Base-by-base conservation (phyloP, 2,888 invertebrate genomes). In the Cephus runcator region DNA sequence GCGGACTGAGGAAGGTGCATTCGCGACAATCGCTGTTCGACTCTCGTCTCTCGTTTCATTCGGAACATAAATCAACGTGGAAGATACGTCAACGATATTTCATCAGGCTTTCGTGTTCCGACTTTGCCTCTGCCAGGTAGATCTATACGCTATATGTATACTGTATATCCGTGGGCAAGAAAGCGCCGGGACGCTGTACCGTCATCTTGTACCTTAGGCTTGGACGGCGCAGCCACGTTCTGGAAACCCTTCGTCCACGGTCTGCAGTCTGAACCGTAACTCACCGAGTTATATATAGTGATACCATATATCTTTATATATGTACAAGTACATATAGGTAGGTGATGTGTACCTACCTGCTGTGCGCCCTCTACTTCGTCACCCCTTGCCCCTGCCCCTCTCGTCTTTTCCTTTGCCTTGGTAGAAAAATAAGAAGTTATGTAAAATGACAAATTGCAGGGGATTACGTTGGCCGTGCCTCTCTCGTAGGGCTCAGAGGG, bases 51-150 rank as follows among this genome's bases (percentile, higher is more conserved):
- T 71, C 15, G 9, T 71, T 71, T 71, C 33, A 12, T 12, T 30
- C 30, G 30, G 73, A 33, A n/a, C 83, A 84, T 88, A 86, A 88
- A 89, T 89, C 88, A 86, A 83, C 84, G 78, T 77, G 83, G 84
- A 88, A 89, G 86, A 89, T 88, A 87, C 88, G 88, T 88, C 88
- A 88, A 88, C 87, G 87, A 85, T 85, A 88, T 85, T 86, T 89
- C 86, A 83, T 84, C 80, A 79, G 79, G 76, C 73, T 79, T 80
- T 79, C 75, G 79, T 69, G 73, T 30, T n/a, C 69, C 11, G 33
- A 34, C 30, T n/a, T 69, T 69, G 68, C 77, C 71, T 77, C 33
- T 40, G 15, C 36, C 40, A 15, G 15, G 4, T 15, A 40, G n/a
- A n/a, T 15, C 15, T 40, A 40, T 40, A 40, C 4, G 15, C 35